A percentile compares a stretch with the other conserved stretches of the same genome.
These are phyloP conservation scores for Urocolius indicus DNA, from an alignment of 2,113 vertebrate genomes.

Conservation along the genomic window DNA sequence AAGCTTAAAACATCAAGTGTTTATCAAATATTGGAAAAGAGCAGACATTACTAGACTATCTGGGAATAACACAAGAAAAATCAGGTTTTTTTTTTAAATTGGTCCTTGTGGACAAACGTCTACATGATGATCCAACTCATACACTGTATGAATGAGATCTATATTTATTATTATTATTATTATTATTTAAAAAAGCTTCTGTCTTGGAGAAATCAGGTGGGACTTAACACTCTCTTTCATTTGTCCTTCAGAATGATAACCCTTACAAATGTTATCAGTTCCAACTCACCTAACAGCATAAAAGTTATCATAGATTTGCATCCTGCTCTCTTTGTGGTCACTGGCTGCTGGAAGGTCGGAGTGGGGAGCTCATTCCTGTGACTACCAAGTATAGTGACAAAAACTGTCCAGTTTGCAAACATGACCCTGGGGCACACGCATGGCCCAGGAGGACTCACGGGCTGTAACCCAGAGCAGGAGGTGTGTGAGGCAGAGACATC, in stretches of 20 bases:
- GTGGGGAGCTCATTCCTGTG: not conserved
- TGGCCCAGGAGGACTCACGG: not conserved
- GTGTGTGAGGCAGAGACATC: not conserved
- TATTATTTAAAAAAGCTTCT: constrained; percentile 74
- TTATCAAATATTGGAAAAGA: constrained; percentile 82
- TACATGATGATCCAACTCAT: constrained; percentile 80
- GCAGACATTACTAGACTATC: constrained; percentile 76
- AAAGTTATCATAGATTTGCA: not conserved
- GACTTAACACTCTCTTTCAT: constrained; percentile 27
- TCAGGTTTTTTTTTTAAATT: constrained; percentile 61
- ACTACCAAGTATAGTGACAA: not conserved
- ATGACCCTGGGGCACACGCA: not conserved
- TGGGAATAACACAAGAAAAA: constrained; percentile 77
- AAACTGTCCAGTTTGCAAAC: not conserved
- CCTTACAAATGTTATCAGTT: not conserved
- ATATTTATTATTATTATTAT: constrained; percentile 80
- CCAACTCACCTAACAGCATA: not conserved
- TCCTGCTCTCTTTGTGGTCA: not conserved
- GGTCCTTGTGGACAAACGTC: constrained; percentile 83
- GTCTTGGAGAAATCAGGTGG: constrained; percentile 81
- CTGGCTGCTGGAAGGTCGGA: not conserved
- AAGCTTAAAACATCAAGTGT: constrained; percentile 80
- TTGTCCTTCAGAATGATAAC: not conserved
- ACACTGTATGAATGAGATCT: constrained; percentile 87
- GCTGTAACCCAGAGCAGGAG: not conserved